Evolutionary conservation across 2,113 vertebrate genomes (phyloP).

Genomic region (Neoarius graeffei): DNA sequence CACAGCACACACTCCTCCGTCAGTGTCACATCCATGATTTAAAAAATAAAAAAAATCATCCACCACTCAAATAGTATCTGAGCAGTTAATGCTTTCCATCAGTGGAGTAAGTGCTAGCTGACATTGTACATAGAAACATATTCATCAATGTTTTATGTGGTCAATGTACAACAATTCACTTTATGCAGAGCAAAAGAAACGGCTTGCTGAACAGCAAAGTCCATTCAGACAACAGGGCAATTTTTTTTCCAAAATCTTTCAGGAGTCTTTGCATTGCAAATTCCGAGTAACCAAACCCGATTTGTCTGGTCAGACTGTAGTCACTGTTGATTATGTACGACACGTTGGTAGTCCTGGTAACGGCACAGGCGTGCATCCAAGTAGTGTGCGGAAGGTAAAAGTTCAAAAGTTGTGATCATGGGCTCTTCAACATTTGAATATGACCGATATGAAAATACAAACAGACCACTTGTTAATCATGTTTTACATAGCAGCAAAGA

Average conservation of each 20-base stretch:
- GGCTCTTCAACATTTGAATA: not conserved
- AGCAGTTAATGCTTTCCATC: not conserved
- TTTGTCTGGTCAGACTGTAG: not conserved
- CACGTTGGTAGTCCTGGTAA: not conserved
- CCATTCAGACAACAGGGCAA: not conserved
- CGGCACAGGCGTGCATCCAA: not conserved
- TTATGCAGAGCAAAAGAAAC: not conserved
- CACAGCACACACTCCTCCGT: not conserved
- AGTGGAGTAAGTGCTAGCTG: not conserved
- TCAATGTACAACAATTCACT: not conserved
- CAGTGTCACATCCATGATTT: not conserved
- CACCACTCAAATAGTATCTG: not conserved
- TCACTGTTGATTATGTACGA: not conserved
- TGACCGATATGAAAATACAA: not conserved
- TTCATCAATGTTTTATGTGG: not conserved
- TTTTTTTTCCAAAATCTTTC: not conserved
- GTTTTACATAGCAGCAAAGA: not conserved
- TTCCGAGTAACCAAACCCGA: not conserved
- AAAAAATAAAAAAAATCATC: too few relatives aligned
- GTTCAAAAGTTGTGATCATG: not conserved
- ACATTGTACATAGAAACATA: not conserved
- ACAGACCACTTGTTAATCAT: not conserved
- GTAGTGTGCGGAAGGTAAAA: not conserved
- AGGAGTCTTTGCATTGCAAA: not conserved
- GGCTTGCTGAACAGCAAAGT: not conserved